Percentiles rank a stretch among this genome's conserved stretches.
These are phyloP conservation scores for Lathronympha strigana DNA, from an alignment of 2,888 invertebrate genomes.

Conservation along the genomic window DNA sequence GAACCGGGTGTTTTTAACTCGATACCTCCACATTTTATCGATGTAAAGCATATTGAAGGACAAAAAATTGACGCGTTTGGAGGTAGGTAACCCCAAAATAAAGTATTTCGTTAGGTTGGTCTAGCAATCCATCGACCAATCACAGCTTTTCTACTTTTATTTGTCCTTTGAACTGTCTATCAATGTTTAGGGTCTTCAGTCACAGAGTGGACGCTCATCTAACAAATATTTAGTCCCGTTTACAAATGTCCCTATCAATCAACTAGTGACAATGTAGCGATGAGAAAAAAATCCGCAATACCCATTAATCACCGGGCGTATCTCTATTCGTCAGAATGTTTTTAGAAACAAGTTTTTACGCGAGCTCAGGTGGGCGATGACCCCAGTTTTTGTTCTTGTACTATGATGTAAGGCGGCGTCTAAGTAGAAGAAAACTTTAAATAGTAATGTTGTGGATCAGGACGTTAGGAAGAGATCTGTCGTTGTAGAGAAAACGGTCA, in stretches of 20 bases:
- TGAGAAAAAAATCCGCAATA: slow-evolving; percentile 1
- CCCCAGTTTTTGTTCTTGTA: slow-evolving; percentile 23
- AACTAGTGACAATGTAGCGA: slow-evolving; percentile 2
- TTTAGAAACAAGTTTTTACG: slow-evolving; percentile 35
- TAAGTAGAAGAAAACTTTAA: not conserved
- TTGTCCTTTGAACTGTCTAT: no score
- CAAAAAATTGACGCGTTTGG: no score
- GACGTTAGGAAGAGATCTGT: not conserved
- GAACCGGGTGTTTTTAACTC: no score
- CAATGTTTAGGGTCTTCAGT: no score
- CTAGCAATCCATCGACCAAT: no score
- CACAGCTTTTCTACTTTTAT: no score
- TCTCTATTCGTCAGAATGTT: slow-evolving; percentile 28
- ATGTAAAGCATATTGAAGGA: no score
- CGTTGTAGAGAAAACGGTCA: no score
- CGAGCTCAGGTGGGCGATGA: slow-evolving; percentile 32
- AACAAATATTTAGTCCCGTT: not conserved
- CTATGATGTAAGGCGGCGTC: slow-evolving; percentile 4
- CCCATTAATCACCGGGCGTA: slow-evolving; percentile 23
- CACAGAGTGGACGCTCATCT: not conserved
- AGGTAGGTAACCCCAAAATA: no score
- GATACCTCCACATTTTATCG: no score
- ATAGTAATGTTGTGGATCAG: not conserved
- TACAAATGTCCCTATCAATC: slow-evolving; percentile 1
- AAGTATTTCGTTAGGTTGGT: no score